Conservation (phyloP, 2,888 invertebrate genomes). For the Sinelater perroti region DNA sequence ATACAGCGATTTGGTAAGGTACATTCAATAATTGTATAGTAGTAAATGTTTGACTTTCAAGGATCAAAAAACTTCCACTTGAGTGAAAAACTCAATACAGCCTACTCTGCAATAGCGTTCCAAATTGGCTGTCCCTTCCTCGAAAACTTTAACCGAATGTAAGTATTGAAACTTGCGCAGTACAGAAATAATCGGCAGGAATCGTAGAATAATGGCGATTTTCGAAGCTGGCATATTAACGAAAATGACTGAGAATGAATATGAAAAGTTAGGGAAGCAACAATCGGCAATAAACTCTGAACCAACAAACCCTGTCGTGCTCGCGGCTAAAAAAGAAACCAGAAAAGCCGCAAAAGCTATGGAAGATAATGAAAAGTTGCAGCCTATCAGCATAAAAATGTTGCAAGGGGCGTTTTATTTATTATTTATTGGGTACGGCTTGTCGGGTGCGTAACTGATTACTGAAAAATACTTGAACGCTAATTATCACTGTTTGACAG, state of each 20-base stretch:
- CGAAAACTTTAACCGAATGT: conserved; percentile 78
- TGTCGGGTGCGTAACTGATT: conserved; percentile 64
- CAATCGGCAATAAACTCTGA: conserved; percentile 60
- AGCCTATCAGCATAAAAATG: conserved; percentile 76
- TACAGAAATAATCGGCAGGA: too few relatives aligned
- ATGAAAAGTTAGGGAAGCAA: conserved; percentile 72
- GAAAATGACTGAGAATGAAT: conserved; percentile 80
- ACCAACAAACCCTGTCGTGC: conserved; percentile 44
- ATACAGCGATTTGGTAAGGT: conserved; percentile 77
- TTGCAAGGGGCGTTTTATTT: conserved; percentile 78
- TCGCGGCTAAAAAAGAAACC: conserved; percentile 45
- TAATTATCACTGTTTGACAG: conserved; percentile 32
- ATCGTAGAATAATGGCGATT: conserved; percentile 72
- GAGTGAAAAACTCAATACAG: conserved; percentile 79
- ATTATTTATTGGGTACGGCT: conserved; percentile 69
- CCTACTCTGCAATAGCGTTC: conserved; percentile 80
- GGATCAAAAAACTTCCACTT: conserved; percentile 75
- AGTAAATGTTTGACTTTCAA: conserved; percentile 46
- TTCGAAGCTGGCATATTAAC: conserved; percentile 80
- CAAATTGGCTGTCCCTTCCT: conserved; percentile 80
- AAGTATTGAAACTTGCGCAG: too few relatives aligned
- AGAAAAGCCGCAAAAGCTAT: conserved; percentile 47
- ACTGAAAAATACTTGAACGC: background rate
- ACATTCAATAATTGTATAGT: background rate
- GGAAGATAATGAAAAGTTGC: conserved; percentile 60